A percentile compares a stretch with the other conserved stretches of the same genome.
phyloP scores from a whole-genome alignment of 2,113 vertebrate species.

The Empidonax traillii region DNA sequence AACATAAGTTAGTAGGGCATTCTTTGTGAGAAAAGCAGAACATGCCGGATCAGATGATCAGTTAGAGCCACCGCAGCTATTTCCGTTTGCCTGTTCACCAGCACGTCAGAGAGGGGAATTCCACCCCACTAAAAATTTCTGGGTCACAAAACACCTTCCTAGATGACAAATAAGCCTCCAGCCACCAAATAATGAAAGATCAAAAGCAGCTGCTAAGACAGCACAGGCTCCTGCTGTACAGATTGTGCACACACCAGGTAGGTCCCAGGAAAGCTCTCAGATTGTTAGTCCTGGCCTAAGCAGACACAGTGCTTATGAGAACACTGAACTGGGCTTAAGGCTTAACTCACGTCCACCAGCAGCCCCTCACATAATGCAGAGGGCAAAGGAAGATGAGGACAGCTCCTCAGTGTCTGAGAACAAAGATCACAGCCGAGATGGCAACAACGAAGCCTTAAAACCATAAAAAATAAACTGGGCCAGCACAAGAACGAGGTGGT shows the following conservation, averaged over 20 bases:
- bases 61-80: not conserved
- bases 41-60: not conserved
- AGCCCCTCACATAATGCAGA: fast-evolving
- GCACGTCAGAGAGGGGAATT: not conserved
- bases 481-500: not conserved
- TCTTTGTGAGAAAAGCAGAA: not conserved
- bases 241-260: not conserved
- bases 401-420: not conserved
- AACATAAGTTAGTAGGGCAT: not conserved
- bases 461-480: not conserved
- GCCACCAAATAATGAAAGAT: not conserved
- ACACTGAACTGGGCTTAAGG: not conserved
- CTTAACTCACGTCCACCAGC: not conserved
- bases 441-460: not conserved
- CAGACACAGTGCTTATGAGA: not conserved
- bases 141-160: not conserved
- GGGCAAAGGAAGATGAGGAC: not conserved
- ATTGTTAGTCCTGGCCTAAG: not conserved
- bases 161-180: not conserved
- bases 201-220: not conserved
- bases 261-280: not conserved
- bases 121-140: not conserved
- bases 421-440: not conserved
- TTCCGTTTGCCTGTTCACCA: not conserved
- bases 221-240: not conserved